These are phyloP conservation scores for Macquaria australasica DNA, from an alignment of 2,113 vertebrate species.

Conservation along the genomic window DNA sequence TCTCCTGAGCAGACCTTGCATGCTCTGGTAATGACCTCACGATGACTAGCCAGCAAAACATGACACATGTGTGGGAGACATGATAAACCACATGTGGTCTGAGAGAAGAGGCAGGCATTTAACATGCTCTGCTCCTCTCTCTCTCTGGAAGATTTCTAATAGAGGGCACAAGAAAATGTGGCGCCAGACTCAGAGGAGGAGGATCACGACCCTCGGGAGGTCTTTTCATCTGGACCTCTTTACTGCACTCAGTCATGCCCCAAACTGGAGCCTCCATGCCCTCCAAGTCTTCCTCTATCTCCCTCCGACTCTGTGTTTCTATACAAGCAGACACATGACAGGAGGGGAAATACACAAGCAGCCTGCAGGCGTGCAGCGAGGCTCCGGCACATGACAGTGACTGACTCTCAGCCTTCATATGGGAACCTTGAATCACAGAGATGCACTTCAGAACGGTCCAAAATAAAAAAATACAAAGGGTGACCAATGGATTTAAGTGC, in stretches of 20 bases:
- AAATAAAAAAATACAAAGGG: not conserved
- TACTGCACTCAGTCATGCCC: constrained; percentile 55
- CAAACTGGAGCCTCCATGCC: constrained; percentile 20
- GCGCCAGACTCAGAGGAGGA: constrained; percentile 49
- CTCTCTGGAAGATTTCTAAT: constrained; percentile 13
- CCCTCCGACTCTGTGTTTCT: constrained; percentile 13
- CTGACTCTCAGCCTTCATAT: constrained; percentile 7
- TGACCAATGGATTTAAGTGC: constrained; percentile 45
- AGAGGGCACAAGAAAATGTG: constrained; percentile 26
- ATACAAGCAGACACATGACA: constrained; percentile 54
- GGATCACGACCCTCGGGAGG: constrained; percentile 32
- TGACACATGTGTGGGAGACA: constrained; percentile 40
- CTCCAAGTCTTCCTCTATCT: not conserved
- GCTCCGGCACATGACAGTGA: constrained; percentile 54
- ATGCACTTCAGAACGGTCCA: constrained; percentile 2
- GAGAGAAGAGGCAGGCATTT: not conserved
- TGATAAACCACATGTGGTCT: constrained; percentile 21
- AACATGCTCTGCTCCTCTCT: not conserved
- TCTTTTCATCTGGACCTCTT: constrained; percentile 61
- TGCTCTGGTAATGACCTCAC: constrained; percentile 29
- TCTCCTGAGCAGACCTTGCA: not conserved
- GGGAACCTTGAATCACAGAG: constrained; percentile 25
- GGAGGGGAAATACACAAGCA: not conserved
- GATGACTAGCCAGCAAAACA: constrained; percentile 33
- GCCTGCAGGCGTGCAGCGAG: constrained; percentile 25